These are phyloP conservation scores for Nemurella pictetii DNA, from an alignment of 2,888 invertebrate species.

Conservation along the genomic window DNA sequence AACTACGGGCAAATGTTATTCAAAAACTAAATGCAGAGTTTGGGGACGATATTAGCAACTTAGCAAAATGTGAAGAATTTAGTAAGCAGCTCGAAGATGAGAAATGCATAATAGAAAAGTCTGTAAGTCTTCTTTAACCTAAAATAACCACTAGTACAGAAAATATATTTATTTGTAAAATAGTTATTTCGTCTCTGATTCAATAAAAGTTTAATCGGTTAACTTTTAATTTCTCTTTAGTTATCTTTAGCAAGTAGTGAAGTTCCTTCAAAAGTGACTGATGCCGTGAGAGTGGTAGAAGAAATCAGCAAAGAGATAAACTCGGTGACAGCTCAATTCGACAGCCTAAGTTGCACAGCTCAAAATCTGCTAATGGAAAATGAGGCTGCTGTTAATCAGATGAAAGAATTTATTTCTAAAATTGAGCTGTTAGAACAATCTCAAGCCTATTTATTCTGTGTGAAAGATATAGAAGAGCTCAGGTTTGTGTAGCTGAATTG, in stretches of 20 bases:
- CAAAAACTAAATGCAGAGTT: slow-evolving; percentile 59
- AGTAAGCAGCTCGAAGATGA: slow-evolving; percentile 52
- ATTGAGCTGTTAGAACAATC: slow-evolving; percentile 60
- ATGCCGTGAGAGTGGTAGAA: slow-evolving; percentile 66
- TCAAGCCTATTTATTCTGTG: slow-evolving; percentile 67
- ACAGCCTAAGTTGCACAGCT: slow-evolving; percentile 55
- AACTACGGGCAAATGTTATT: slow-evolving; percentile 53
- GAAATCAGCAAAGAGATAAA: slow-evolving; percentile 56
- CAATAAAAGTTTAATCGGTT: not conserved
- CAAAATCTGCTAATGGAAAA: slow-evolving; percentile 54
- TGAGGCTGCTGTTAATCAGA: slow-evolving; percentile 55
- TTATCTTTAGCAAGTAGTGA: slow-evolving; percentile 64
- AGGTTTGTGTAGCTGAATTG: slow-evolving; percentile 57
- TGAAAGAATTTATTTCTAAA: slow-evolving; percentile 62
- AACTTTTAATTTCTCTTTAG: slow-evolving; percentile 52
- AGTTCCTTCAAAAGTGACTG: slow-evolving; percentile 64
- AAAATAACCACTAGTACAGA: slow-evolving; percentile 13
- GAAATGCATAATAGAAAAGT: slow-evolving; percentile 53
- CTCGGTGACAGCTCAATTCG: slow-evolving; percentile 56
- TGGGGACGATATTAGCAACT: slow-evolving; percentile 58
- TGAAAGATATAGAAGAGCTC: slow-evolving; percentile 71
- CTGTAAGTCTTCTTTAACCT: slow-evolving; percentile 49
- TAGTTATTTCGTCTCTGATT: too few relatives aligned
- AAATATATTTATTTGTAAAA: slow-evolving; percentile 27
- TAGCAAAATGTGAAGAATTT: slow-evolving; percentile 58